These are phyloP conservation scores for Drosophila aff. DNA, from an alignment of 1,140 invertebrate species.

Conservation along the genomic window DNA sequence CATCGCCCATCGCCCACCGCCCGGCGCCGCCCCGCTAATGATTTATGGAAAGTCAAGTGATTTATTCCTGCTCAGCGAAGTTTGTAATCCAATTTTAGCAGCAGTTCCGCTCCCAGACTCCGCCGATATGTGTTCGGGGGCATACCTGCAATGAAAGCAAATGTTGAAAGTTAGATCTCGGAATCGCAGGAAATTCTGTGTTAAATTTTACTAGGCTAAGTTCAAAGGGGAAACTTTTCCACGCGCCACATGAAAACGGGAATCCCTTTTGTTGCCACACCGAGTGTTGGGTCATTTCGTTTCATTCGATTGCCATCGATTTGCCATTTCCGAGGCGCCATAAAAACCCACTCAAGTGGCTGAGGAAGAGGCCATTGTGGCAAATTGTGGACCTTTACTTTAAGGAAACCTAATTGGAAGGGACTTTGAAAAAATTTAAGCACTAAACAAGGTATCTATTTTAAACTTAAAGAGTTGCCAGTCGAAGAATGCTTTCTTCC, in stretches of 20 bases:
- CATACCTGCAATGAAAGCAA: conserved; percentile 56
- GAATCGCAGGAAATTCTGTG: conserved; percentile 13
- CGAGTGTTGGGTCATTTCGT: conserved; percentile 29
- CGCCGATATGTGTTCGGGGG: neutral
- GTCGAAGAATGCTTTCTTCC: neutral
- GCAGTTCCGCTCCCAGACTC: conserved; percentile 1
- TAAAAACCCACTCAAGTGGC: conserved; percentile 23
- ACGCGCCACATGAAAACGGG: conserved; percentile 15
- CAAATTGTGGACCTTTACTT: conserved; percentile 13
- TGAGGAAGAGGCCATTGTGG: conserved; percentile 2
- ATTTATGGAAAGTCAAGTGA: conserved; percentile 71
- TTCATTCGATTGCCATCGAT: conserved; percentile 47
- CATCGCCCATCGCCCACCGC: neutral
- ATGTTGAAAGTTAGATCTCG: conserved; percentile 36
- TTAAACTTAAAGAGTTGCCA: neutral
- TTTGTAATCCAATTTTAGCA: conserved; percentile 62
- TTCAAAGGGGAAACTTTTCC: conserved; percentile 43
- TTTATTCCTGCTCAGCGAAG: conserved; percentile 69
- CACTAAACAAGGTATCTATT: neutral
- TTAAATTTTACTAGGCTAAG: conserved; percentile 36
- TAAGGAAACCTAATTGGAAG: conserved; percentile 12
- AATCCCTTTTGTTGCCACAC: conserved; percentile 4
- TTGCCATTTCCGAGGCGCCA: conserved; percentile 25
- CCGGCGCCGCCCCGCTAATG: conserved; percentile 42
- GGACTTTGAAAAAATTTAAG: neutral